A percentile compares a stretch with the other conserved stretches of the same genome.
Conservation (phyloP, 2,797 vertebrate genomes). For the Hybognathus amarus region DNA sequence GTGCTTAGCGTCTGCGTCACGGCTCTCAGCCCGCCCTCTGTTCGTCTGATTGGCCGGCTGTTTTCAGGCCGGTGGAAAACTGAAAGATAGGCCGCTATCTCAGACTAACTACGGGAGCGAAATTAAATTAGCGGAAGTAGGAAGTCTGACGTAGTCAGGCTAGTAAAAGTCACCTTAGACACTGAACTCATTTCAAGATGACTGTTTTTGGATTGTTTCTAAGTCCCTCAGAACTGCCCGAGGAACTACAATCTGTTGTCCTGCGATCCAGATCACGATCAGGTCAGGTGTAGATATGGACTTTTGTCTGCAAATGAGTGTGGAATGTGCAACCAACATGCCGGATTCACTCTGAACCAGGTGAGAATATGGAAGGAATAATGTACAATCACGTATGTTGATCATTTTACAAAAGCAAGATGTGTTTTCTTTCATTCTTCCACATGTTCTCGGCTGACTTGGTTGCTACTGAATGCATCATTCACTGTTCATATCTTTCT, state of each 20-base stretch:
- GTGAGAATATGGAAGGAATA: slow-evolving; percentile 43
- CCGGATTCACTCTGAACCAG: slow-evolving; percentile 55
- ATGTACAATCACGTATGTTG: not conserved
- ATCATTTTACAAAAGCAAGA: not conserved
- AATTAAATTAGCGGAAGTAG: too few species aligned
- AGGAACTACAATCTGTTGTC: slow-evolving; percentile 37
- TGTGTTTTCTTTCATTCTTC: not conserved
- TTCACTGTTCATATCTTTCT: not conserved
- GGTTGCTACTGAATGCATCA: not conserved
- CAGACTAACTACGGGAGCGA: too few species aligned
- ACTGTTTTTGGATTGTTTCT: not conserved
- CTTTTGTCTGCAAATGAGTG: not conserved
- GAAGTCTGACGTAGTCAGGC: too few species aligned
- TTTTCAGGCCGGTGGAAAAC: too few species aligned
- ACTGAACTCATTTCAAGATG: not conserved
- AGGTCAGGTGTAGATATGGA: slow-evolving; percentile 36
- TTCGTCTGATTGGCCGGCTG: too few species aligned
- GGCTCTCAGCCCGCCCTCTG: too few species aligned
- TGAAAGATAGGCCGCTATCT: too few species aligned
- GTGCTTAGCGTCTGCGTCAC: too few species aligned
- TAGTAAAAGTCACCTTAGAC: too few species aligned
- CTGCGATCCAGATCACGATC: slow-evolving; percentile 31
- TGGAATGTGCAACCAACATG: not conserved
- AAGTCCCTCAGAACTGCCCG: slow-evolving; percentile 44
- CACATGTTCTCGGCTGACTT: not conserved